Evolutionary conservation across 2,113 vertebrate species (phyloP), one percentile per base, ranked within the genome.

Genomic region (Serilophus lunatus): DNA sequence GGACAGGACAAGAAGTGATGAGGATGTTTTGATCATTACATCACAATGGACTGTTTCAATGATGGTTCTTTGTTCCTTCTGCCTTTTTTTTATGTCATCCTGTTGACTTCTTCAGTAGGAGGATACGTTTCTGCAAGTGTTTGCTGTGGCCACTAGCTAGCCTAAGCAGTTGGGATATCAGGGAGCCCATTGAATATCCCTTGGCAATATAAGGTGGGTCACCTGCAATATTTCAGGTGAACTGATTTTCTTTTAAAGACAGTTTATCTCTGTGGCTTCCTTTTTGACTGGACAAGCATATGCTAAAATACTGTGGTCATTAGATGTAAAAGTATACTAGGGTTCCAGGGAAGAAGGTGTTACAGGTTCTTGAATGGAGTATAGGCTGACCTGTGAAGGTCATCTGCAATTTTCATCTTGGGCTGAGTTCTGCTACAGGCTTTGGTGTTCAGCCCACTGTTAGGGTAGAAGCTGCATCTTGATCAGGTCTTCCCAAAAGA

Each of bases 31-130:
- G 90, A 85, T 92, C 17, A 1, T 94, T 91, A 49, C 63, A 23
- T 86, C 93, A 45, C 68, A 28, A 2, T 54, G 70, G 90, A 91
- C 86, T 86, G 60, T 95, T 94, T 76, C 18, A 10, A 7, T 86
- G 50, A 40, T 87, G 87, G 77, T 36, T 53, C 61, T 95, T 90
- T 88, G 18, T 59, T 92, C 66, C 86, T 91, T 90, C 84, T 93
- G 86, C 47, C 63, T 65, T 64, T 76, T 82, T 82, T 86, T 78
- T 3, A 25, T 53, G 57, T 47, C 70, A 57, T 25, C 71, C 69
- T 76, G 66, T 80, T 78, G 76, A 61, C 54, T 59, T 91, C 61
- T 83, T 76, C 54, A 63, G 49, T 16, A 88, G 69, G 56, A 81
- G 61, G 45, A 54, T 72, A 28, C 36, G 51, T 71, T 95, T 95